Evolutionary conservation across 1,140 invertebrate genomes (phyloP), one percentile per base, ranked within the genome.

Genomic region (Andricus grossulariae): DNA sequence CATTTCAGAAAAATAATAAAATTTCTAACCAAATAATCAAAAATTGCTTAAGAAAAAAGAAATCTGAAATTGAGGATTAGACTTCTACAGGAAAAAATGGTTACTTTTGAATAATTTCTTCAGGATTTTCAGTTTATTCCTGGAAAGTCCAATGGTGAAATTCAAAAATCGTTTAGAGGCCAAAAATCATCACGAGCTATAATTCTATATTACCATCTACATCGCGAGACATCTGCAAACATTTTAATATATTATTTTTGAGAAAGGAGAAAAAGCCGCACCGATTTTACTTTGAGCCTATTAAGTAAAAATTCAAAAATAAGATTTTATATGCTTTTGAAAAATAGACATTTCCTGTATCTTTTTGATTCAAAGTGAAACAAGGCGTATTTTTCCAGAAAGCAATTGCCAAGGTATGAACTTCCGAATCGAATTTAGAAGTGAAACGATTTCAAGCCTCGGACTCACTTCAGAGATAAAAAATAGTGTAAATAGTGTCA

Each of bases 1-100:
- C 3, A 32, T 32, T 32, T 32, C 25, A 32, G 2, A 3, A 32
- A 3, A 32, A 32, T 32, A 32, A 32, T 32, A 0, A 32, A 32
- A 32, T 32, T 32, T 32, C 5, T 5, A 32, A 32, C 2, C 25
- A 32, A 32, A 32, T 5, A 32, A 32, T 32, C 3, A 32, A 32
- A 32, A 32, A 3, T 32, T 32, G 25, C 4, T 32, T 32, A 0
- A 32, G 5, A 32, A 32, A 32, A 32, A 32, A 45, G 1, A 84
- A 3, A 76, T 81, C 83, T 86, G 81, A 18, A 87, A 85, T 13
- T 76, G 7, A 77, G 74, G 10, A 75, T 72, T 73, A 54, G n/a
- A 77, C 57, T 57, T 55, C 57, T 75, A 21, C 51, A 77, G 60
- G 19, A 70, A 10, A 50, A 45, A 71, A 52, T 52, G 15, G 32